Conservation (phyloP, 2,888 invertebrate species). For the Drosophila mayaguana region DNA sequence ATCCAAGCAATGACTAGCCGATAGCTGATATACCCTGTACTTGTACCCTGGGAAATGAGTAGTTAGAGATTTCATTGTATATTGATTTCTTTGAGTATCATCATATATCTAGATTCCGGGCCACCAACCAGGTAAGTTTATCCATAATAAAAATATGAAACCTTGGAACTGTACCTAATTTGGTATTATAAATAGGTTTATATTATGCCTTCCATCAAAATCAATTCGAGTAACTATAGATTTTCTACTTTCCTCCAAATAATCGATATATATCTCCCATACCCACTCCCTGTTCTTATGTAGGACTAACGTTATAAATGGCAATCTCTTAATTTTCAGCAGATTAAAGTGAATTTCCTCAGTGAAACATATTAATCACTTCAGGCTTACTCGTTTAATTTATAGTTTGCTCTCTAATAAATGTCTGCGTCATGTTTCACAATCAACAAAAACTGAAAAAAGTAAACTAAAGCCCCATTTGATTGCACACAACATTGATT, state of each 20-base stretch:
- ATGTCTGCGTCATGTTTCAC: background rate
- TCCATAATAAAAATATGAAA: no score
- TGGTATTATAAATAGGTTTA: no score
- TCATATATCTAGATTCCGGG: no score
- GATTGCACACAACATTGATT: constrained; percentile 8
- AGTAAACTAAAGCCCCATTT: background rate
- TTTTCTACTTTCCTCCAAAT: fast-evolving
- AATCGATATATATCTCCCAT: background rate
- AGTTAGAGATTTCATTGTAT: no score
- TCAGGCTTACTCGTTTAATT: background rate
- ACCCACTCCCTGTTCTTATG: background rate
- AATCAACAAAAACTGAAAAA: background rate
- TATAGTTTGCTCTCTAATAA: background rate
- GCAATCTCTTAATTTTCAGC: background rate
- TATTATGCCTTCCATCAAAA: no score
- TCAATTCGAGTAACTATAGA: no score
- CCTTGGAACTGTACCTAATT: no score
- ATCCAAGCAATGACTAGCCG: background rate
- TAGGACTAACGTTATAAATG: background rate
- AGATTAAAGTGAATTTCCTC: background rate
- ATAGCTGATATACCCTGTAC: background rate
- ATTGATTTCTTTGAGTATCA: no score
- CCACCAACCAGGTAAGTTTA: no score
- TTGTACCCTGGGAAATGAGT: no score
- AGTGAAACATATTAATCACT: background rate